Percentiles rank a stretch among this genome's conserved stretches.
phyloP scores from a whole-genome alignment of 2,888 invertebrate species.

The Ditula angustiorana region DNA sequence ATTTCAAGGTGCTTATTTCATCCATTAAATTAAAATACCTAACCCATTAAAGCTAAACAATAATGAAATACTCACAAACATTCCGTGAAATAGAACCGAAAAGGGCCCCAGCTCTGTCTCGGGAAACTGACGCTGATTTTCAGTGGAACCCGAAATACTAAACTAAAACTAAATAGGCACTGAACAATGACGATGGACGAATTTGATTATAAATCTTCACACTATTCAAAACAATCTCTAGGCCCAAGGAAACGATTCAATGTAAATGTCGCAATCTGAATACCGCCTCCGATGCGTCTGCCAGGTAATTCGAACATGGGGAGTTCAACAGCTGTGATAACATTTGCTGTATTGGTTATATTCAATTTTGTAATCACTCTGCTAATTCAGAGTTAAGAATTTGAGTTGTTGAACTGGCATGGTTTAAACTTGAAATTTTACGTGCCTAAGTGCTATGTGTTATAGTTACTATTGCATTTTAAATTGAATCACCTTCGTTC shows the following conservation, averaged over 20 bases:
- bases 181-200: too few relatives aligned
- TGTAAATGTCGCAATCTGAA: constrained; percentile 28
- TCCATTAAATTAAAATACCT: too few relatives aligned
- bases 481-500: too few relatives aligned
- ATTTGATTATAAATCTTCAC: background rate
- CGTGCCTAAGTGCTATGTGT: background rate
- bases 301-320: constrained; percentile 25
- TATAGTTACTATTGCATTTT: too few relatives aligned
- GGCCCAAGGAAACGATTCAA: constrained; percentile 16
- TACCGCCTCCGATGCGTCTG: constrained; percentile 17
- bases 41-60: too few relatives aligned
- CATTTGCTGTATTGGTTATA: constrained; percentile 55
- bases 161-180: too few relatives aligned
- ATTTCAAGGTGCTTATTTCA: too few relatives aligned
- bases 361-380: constrained; percentile 57
- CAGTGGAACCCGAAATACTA: too few relatives aligned
- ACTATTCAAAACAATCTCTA: constrained; percentile 18
- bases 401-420: background rate
- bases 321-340: constrained; percentile 59
- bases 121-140: too few relatives aligned
- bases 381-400: constrained; percentile 37
- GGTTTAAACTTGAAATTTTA: background rate
- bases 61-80: too few relatives aligned
- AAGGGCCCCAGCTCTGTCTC: too few relatives aligned
- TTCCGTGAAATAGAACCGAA: too few relatives aligned